Base-by-base conservation (phyloP, 2,888 invertebrate species). In the Watsonalla binaria region DNA sequence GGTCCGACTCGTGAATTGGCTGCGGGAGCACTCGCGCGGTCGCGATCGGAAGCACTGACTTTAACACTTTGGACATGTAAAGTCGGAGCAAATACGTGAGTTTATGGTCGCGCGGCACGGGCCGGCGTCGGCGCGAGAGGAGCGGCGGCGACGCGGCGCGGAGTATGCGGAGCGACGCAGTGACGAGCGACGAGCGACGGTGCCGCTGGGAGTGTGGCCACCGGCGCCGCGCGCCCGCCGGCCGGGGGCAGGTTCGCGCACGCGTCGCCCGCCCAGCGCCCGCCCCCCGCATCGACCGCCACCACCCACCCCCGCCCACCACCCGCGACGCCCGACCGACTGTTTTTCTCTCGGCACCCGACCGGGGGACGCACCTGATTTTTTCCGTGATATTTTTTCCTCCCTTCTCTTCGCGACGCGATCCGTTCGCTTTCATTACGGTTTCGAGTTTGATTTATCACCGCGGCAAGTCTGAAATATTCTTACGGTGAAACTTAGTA, bases 391-490 rank as follows among this genome's bases (percentile, higher is more conserved):
- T 90, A 90, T 89, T 90, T 90, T 89, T 89, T 88, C 88, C 90
- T 86, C 87, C 86, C 82, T 84, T 83, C 86, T 86, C 86, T 86
- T 86, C 87, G 87, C 90, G 88, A 88, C 89, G 89, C 89, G 89
- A 90, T 90, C 90, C 90, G 90, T 89, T 90, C 90, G 90, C 90
- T 90, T 90, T 90, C 90, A 90, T 90, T 90, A 90, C 88, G 90
- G 89, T 89, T 87, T 90, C 88, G 86, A 90, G 90, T 90, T 90
- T 90, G 90, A 90, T 90, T 90, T 90, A 90, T 90, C 90, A 89
- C 88, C 87, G 83, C 86, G 78, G 82, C 81, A 78, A 82, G 78
- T 83, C 86, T 87, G 84, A 88, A 89, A 89, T 89, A 86, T 90
- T 88, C 89, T 87, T 86, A 76, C 81, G 79, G 82, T 82, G 82